A percentile compares a stretch with the other conserved stretches of the same genome.
These are phyloP conservation scores for Anguilla marmorata DNA, from an alignment of 2,797 vertebrate species.

Conservation along the genomic window DNA sequence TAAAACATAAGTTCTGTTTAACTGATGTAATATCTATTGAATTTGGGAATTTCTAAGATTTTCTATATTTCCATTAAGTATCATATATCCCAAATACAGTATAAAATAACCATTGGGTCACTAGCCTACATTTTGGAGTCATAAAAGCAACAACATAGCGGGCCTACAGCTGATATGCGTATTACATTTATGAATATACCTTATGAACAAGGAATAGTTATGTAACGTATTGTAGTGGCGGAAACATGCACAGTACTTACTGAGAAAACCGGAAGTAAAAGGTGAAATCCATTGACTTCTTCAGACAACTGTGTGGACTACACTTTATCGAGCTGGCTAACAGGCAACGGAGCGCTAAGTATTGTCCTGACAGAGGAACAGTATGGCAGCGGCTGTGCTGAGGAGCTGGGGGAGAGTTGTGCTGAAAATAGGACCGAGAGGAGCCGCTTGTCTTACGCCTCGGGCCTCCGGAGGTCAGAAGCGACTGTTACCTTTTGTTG, in stretches of 20 bases:
- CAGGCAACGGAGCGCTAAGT: neutral
- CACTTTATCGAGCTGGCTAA: neutral
- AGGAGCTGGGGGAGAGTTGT: slow-evolving; percentile 18
- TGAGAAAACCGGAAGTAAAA: neutral
- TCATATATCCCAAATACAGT: too few relatives aligned
- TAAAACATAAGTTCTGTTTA: too few relatives aligned
- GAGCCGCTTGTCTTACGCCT: neutral
- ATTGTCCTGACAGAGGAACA: neutral
- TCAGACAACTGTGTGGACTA: neutral
- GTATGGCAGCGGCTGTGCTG: slow-evolving; percentile 10
- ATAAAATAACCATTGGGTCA: too few relatives aligned
- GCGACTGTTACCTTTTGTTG: neutral
- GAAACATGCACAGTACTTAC: neutral
- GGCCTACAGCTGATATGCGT: too few relatives aligned
- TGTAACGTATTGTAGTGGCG: neutral
- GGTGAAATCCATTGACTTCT: neutral
- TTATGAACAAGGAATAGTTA: neutral
- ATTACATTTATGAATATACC: neutral
- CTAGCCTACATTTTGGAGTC: too few relatives aligned
- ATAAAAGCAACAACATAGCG: too few relatives aligned
- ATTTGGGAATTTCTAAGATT: too few relatives aligned
- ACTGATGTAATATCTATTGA: too few relatives aligned
- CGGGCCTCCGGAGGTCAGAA: neutral
- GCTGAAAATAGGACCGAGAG: slow-evolving; percentile 9
- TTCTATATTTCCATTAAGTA: too few relatives aligned